Conservation (phyloP, 2,797 vertebrate genomes). For the Streptopelia turtur region DNA sequence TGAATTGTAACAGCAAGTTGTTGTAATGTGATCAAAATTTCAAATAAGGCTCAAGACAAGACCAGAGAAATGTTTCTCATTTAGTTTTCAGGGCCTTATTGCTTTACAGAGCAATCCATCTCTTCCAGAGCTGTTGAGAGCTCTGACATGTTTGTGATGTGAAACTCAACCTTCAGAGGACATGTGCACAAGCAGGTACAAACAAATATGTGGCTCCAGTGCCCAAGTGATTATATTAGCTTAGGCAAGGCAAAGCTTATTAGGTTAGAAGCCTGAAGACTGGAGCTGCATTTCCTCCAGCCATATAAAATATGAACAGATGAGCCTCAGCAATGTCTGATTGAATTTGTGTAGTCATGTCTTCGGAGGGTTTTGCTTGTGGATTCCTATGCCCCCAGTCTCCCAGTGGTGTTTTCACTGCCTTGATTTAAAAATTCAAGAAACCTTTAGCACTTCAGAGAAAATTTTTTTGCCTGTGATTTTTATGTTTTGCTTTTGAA, state of each 20-base stretch:
- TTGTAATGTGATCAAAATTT: background rate
- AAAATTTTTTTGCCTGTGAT: background rate
- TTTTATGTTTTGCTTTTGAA: background rate
- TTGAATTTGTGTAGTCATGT: background rate
- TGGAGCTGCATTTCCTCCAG: background rate
- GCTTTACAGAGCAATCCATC: background rate
- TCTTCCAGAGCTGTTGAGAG: background rate
- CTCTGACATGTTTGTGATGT: background rate
- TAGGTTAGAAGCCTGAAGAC: background rate
- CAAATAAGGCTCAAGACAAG: background rate
- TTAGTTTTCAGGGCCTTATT: background rate
- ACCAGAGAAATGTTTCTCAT: background rate
- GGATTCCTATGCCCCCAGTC: background rate
- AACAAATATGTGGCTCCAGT: background rate
- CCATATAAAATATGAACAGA: background rate
- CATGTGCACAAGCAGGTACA: background rate
- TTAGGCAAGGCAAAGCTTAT: background rate
- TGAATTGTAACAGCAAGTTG: background rate
- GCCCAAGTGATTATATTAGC: background rate
- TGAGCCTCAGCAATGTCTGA: background rate
- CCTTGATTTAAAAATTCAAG: background rate
- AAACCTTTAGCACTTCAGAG: background rate
- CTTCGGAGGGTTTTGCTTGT: background rate
- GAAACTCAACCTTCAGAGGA: background rate
- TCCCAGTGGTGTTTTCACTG: background rate